phyloP scores from a whole-genome alignment of 1,140 invertebrate genomes.

The Brachystomella parvula region DNA sequence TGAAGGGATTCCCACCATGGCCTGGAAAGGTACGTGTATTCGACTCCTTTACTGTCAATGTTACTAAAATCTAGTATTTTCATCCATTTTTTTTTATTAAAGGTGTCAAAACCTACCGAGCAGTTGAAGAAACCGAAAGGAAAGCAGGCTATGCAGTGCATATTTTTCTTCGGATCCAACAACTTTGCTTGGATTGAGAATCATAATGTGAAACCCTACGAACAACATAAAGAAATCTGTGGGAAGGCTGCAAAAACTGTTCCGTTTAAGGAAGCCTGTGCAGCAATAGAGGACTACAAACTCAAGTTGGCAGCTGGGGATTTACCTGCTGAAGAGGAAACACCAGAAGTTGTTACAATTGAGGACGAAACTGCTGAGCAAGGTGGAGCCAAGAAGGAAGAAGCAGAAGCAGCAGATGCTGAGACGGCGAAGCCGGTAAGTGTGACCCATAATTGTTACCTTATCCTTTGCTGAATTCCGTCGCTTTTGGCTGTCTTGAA shows the following conservation, averaged over 20 bases:
- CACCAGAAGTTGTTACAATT: not conserved
- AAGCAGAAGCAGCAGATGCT: constrained; percentile 29
- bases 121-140: constrained; percentile 8
- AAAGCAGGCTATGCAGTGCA: constrained; percentile 59
- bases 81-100: not conserved
- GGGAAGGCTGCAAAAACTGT: constrained; percentile 67
- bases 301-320: not conserved
- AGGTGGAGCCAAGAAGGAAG: constrained; percentile 8
- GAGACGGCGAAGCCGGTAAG: constrained; percentile 7
- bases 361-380: not conserved
- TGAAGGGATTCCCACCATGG: constrained; percentile 91
- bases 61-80: not conserved
- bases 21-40: constrained; percentile 74
- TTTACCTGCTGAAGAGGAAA: not conserved
- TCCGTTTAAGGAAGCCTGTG: constrained; percentile 74
- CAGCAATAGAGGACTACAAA: constrained; percentile 70
- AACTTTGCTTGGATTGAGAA: constrained; percentile 92
- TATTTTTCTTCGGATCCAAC: constrained; percentile 87
- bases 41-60: not conserved
- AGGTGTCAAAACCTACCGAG: not conserved
- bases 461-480: no score
- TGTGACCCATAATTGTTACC: no score
- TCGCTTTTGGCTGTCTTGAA: no score
- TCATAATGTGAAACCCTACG: constrained; percentile 72
- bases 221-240: constrained; percentile 69